Conservation (phyloP, 2,888 invertebrate genomes). For the Elaeidobius kamerunicus region DNA sequence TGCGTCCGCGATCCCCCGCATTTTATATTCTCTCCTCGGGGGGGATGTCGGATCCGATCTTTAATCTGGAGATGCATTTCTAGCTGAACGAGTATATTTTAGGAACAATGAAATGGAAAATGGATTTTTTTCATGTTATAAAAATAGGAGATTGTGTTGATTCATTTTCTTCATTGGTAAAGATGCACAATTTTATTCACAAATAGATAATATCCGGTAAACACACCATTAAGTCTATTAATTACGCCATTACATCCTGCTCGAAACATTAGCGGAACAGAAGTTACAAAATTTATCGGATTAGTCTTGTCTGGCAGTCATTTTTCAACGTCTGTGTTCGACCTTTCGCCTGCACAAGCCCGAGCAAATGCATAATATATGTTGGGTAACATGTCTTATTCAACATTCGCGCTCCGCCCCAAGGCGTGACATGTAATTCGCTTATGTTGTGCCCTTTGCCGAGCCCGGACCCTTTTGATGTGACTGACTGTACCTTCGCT, state of each 20-base stretch:
- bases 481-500: constrained; percentile 10
- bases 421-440: constrained; percentile 44
- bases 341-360: constrained; percentile 28
- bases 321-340: constrained; percentile 18
- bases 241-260: no score
- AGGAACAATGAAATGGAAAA: no score
- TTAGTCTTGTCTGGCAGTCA: background rate
- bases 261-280: background rate
- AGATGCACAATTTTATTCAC: no score
- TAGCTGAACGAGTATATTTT: no score
- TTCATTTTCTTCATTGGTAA: no score
- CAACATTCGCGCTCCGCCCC: constrained; percentile 44
- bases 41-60: constrained; percentile 36
- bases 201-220: no score
- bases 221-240: no score
- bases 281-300: constrained; percentile 5
- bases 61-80: constrained; percentile 35
- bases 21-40: no score
- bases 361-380: constrained; percentile 46
- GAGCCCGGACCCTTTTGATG: constrained; percentile 20
- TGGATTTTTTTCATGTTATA: no score
- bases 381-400: constrained; percentile 46
- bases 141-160: no score
- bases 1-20: constrained; percentile 1
- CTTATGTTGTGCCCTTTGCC: constrained; percentile 35